Base-by-base conservation (phyloP, 92 coral and sea anemone species). In the Metridium senile region DNA sequence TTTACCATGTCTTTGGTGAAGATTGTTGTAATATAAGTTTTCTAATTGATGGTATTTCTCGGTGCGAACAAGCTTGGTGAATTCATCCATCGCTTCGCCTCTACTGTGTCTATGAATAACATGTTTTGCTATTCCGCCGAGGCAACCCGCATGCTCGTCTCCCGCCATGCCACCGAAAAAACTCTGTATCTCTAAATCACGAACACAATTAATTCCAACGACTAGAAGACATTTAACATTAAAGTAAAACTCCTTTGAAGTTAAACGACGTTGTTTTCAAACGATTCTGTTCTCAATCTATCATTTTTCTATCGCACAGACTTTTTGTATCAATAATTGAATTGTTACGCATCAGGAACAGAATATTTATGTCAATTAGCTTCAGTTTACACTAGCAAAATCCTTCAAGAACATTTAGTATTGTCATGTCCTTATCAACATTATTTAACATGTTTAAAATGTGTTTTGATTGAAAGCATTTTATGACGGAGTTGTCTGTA, bases 11-110 rank as follows among this genome's bases (percentile, higher is more conserved):
- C 77, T 64, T 34, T 84, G 87, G 17, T 86, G 91, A 13, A 46
- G 70, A 26, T 86, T 82, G 28, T 75, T 84, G 68, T 86, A 82
- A 34, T 76, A 86, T 1, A 86, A 63, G 33, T 72, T 57, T 61
- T 86, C 91, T 28, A 86, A 81, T 47, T 86, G 76, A 39, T 74
- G 72, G 29, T 71, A 86, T 43, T 81, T 86, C 33, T 86, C 71
- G 10, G 83, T 67, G 33, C 70, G 75, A 17, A 86, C 64, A 21
- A 86, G 73, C 54, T 77, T 77, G 2, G 81, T 72, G 52, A 86
- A 77, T 20, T 81, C 87, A 8, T 75, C 81, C 66, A 66, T 33
- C 9, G 75, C 75, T 20, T 56, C 75, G 18, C 31, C 47, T 53
- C 33, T 65, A 11, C 31, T 66, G 43, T 68, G n/a, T 66, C 73